Conservation (phyloP, 2,113 vertebrate genomes). For the Heterochromis multidens region DNA sequence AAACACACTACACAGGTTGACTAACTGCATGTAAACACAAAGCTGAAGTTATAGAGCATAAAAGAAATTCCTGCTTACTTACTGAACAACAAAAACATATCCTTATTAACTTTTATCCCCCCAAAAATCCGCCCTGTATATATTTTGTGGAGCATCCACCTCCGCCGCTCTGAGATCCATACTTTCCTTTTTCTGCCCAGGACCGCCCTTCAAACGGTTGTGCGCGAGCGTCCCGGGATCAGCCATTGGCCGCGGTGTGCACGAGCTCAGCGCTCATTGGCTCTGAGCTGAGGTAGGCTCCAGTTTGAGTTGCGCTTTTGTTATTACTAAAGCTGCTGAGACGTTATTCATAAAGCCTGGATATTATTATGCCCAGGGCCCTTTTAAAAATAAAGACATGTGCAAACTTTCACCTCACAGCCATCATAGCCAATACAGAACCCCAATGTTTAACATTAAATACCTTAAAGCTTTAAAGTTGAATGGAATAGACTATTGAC, state of each 20-base stretch:
- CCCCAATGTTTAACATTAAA: background rate
- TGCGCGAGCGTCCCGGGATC: background rate
- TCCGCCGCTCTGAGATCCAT: background rate
- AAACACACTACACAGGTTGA: background rate
- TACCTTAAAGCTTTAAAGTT: background rate
- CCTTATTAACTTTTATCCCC: background rate
- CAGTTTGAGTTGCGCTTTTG: constrained; percentile 77
- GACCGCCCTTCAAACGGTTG: constrained; percentile 70
- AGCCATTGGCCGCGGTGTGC: constrained; percentile 65
- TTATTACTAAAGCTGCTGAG: constrained; percentile 54
- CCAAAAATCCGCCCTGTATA: background rate
- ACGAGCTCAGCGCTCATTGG: constrained; percentile 67
- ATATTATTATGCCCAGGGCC: background rate
- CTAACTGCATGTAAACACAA: background rate
- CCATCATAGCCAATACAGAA: background rate
- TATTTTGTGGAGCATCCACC: background rate
- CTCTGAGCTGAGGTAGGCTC: constrained; percentile 1
- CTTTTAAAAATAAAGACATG: constrained; percentile 21
- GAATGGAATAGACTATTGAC: background rate
- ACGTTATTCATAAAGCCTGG: constrained; percentile 65
- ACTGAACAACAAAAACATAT: background rate
- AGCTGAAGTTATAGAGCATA: background rate
- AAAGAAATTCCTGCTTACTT: background rate
- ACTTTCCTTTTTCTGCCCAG: constrained; percentile 57
- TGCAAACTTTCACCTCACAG: background rate